Evolutionary conservation across 1,140 invertebrate species (phyloP), one percentile per base, ranked within the genome.

Genomic region (Polypedilum pembai): DNA sequence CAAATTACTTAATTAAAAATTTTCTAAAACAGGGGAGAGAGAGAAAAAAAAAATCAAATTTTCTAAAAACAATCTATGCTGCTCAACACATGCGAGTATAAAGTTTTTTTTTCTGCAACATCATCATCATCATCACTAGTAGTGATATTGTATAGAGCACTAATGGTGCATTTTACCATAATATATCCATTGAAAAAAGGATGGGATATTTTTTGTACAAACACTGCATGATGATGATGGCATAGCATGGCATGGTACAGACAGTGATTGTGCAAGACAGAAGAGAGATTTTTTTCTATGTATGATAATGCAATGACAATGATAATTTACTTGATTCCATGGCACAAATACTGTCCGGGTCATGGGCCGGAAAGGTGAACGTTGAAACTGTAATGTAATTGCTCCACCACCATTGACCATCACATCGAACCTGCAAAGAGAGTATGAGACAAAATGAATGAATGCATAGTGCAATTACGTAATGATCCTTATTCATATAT

Each of bases 341-440:
- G 94, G 94, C 75, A 95, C 94, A 81, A 94, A 94, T 73, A 96
- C 92, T 8, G 94, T 95, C 78, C 91, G 88, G 40, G 91, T 92
- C 69, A 93, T 84, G 0, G 92, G 92, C 78, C 89, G 89, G 85
- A 96, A 96, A 15, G 94, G 94, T 72, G 91, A 94, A 75, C 94
- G 85, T 82, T 95, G 93, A 84, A 99, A 98, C 83, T 98, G 94
- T 75, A 99, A 85, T 17, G 94, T 98, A 17, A 99, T 94, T 8
- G 96, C 95, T 17, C 96, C 95, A 73, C 98, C 97, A 20, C 98
- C 98, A 84, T 99, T 99, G 40, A 99, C 96, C 78, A 99, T 84
- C 45, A 99, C 91, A 85, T 99, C 97, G 86, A 98, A 99, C 91
- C 96, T 98, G 81, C 77, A 81, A 65, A 17, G 17, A 40, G 73